Conservation (phyloP, 2,888 invertebrate species). For the Aspidapion aeneum region DNA sequence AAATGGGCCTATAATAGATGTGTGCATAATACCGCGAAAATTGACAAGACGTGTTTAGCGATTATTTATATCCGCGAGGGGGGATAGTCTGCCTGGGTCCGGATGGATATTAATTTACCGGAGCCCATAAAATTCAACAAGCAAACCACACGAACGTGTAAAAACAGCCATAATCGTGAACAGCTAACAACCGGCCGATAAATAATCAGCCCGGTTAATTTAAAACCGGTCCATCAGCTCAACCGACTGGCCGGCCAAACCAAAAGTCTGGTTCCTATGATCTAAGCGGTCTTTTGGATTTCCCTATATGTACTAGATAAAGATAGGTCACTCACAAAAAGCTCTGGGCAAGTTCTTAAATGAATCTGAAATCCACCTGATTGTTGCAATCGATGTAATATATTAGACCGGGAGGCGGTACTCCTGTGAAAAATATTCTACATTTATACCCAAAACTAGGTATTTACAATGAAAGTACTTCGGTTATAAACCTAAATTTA, state of each 20-base stretch:
- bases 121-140: slow-evolving; percentile 46
- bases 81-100: slow-evolving; percentile 20
- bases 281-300: too few relatives aligned
- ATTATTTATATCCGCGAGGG: slow-evolving; percentile 28
- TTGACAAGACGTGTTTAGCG: slow-evolving; percentile 29
- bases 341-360: too few relatives aligned
- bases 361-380: too few relatives aligned
- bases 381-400: too few relatives aligned
- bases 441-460: too few relatives aligned
- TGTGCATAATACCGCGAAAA: slow-evolving; percentile 21
- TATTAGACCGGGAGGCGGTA: too few relatives aligned
- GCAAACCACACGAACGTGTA: slow-evolving; percentile 48
- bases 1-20: not conserved
- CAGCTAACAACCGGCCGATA: slow-evolving; percentile 48
- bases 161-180: slow-evolving; percentile 49
- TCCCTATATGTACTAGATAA: too few relatives aligned
- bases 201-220: slow-evolving; percentile 45
- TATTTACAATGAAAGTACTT: too few relatives aligned
- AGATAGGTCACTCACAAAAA: too few relatives aligned
- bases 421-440: too few relatives aligned
- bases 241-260: slow-evolving; percentile 8
- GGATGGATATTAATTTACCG: slow-evolving; percentile 47
- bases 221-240: slow-evolving; percentile 37
- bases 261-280: too few relatives aligned
- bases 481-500: too few relatives aligned